Evolutionary conservation across 2,888 invertebrate species (phyloP).

Genomic region (Sphaeridia pumilis): DNA sequence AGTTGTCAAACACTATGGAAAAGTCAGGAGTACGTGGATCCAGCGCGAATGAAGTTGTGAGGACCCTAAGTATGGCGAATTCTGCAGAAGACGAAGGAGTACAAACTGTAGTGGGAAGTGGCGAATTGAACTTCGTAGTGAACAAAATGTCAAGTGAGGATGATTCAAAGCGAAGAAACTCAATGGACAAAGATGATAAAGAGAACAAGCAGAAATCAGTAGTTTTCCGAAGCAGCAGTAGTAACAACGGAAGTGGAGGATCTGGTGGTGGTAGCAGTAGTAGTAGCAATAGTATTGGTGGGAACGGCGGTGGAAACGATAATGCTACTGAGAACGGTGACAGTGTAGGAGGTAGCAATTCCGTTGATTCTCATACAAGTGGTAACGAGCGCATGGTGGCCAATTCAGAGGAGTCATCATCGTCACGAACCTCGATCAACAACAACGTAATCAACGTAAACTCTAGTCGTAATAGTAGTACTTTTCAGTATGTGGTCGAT

Average conservation of each 20-base stretch:
- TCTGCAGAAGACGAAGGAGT: conserved; percentile 20
- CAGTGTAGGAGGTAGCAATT: too few species aligned
- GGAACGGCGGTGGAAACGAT: conserved; percentile 1
- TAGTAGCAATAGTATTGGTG: conserved; percentile 4
- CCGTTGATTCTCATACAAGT: too few species aligned
- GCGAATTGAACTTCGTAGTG: conserved; percentile 18
- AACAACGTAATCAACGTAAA: conserved; percentile 23
- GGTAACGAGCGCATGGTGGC: background rate
- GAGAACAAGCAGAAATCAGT: conserved; percentile 28
- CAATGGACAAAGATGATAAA: conserved; percentile 32
- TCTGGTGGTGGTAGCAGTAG: conserved; percentile 25
- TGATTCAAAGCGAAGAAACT: conserved; percentile 28
- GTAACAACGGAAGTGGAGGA: conserved; percentile 14
- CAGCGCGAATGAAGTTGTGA: background rate
- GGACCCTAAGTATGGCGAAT: conserved; percentile 1
- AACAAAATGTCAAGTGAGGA: conserved; percentile 3
- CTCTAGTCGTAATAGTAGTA: conserved; percentile 33
- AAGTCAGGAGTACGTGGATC: background rate
- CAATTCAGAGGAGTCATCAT: conserved; percentile 19
- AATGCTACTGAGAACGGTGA: conserved; percentile 28
- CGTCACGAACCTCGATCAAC: conserved; percentile 17
- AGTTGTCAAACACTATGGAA: background rate
- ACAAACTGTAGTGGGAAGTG: conserved; percentile 25
- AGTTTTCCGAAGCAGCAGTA: conserved; percentile 16
- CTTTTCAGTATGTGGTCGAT: conserved; percentile 15